Conservation (phyloP, 2,113 vertebrate species). For the Saguinus midas region DNA sequence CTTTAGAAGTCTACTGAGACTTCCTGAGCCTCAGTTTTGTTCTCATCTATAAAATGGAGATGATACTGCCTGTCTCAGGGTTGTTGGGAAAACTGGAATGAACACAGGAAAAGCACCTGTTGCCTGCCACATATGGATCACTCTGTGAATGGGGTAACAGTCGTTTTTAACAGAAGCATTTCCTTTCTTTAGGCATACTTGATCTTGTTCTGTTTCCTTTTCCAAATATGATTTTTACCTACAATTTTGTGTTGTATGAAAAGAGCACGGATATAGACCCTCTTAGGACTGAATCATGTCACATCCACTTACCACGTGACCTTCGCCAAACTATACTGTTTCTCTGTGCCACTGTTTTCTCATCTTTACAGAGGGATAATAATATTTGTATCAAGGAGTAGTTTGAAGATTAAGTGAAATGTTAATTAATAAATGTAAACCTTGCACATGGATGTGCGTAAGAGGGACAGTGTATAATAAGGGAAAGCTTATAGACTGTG, state of each 20-base stretch:
- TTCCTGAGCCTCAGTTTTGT: background rate
- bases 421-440: background rate
- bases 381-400: background rate
- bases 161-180: background rate
- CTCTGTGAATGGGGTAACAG: background rate
- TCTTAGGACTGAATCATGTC: background rate
- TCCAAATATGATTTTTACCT: background rate
- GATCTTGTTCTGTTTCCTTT: constrained; percentile 22
- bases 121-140: background rate
- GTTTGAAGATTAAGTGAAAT: constrained; percentile 7
- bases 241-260: background rate
- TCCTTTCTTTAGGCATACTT: background rate
- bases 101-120: background rate
- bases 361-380: background rate
- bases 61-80: background rate
- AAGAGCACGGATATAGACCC: background rate
- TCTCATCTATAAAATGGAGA: background rate
- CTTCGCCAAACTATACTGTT: background rate
- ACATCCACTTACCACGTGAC: background rate
- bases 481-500: background rate
- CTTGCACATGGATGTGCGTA: background rate
- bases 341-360: constrained; percentile 5
- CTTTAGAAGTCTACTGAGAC: background rate
- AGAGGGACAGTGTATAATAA: background rate
- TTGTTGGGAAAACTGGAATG: background rate